A percentile compares a stretch with the other conserved stretches of the same genome.
These are phyloP conservation scores for Enhydra lutris DNA, from an alignment of 2,113 vertebrate genomes.

Conservation along the genomic window DNA sequence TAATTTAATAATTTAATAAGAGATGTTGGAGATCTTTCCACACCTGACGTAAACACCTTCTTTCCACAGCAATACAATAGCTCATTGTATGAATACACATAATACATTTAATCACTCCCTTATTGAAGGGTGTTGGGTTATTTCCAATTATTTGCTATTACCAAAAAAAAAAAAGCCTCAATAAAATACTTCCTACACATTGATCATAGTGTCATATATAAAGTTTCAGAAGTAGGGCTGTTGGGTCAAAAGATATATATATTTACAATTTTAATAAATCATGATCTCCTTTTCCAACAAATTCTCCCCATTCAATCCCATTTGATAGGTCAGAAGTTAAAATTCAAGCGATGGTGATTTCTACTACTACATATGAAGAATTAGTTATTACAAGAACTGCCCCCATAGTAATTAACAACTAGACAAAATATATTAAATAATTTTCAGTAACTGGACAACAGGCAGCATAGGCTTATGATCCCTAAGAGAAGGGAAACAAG, in stretches of 20 bases:
- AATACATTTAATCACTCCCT: background rate
- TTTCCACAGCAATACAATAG: constrained; percentile 13
- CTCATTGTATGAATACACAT: background rate
- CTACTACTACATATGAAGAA: background rate
- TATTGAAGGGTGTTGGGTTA: background rate
- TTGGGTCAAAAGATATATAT: background rate
- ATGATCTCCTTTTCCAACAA: constrained; percentile 11
- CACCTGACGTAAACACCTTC: background rate
- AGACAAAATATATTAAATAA: background rate
- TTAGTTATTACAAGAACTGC: background rate
- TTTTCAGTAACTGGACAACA: background rate
- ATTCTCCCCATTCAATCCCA: background rate
- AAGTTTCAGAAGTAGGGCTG: background rate
- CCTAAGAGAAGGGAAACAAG: background rate
- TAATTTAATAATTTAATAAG: background rate
- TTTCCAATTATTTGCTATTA: constrained; percentile 26
- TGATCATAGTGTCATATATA: background rate
- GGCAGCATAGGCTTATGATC: background rate
- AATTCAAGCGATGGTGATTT: background rate
- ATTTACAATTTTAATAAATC: background rate
- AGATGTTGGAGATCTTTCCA: background rate
- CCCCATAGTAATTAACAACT: background rate
- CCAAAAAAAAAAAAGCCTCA: background rate
- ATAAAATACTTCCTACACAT: background rate
- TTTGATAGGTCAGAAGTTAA: background rate